phyloP scores from a whole-genome alignment of 2,888 invertebrate genomes.

The Megaustenia siamemsis region DNA sequence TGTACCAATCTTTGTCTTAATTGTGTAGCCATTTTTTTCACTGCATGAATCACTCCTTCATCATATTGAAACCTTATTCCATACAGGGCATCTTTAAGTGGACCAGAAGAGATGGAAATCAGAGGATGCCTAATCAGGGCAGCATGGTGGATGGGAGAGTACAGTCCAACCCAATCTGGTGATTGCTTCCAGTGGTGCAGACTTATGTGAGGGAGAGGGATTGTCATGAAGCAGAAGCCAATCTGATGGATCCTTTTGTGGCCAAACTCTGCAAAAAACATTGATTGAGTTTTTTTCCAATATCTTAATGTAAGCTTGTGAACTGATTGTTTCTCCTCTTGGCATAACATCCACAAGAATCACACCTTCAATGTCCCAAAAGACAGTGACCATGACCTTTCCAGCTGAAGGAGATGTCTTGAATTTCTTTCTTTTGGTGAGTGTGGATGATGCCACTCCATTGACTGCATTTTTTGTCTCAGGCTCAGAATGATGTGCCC shows the following conservation, averaged over 20 bases:
- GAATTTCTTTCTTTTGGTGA: background rate
- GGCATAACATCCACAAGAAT: no score
- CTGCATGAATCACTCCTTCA: background rate
- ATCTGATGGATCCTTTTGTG: background rate
- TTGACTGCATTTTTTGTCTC: background rate
- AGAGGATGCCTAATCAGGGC: background rate
- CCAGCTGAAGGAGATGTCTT: constrained; percentile 5
- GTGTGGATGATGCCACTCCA: background rate
- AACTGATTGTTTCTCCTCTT: constrained; percentile 2
- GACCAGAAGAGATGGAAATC: background rate
- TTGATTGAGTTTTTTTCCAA: constrained; percentile 15
- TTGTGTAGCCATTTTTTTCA: background rate
- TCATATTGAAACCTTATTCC: background rate
- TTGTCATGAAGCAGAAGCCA: background rate
- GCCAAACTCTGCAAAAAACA: constrained; percentile 10
- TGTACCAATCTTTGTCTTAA: background rate
- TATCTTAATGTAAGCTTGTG: constrained; percentile 2
- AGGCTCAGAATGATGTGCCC: constrained; percentile 22
- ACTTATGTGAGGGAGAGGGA: background rate
- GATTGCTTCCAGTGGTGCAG: no score
- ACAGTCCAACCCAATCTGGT: no score
- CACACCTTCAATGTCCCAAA: background rate
- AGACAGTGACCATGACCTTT: constrained; percentile 3
- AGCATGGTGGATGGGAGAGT: background rate
- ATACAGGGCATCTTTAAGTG: background rate